A percentile compares a stretch with the other conserved stretches of the same genome.
phyloP scores from a whole-genome alignment of 2,888 invertebrate genomes.

The Lepeophtheirus nordmannii region DNA sequence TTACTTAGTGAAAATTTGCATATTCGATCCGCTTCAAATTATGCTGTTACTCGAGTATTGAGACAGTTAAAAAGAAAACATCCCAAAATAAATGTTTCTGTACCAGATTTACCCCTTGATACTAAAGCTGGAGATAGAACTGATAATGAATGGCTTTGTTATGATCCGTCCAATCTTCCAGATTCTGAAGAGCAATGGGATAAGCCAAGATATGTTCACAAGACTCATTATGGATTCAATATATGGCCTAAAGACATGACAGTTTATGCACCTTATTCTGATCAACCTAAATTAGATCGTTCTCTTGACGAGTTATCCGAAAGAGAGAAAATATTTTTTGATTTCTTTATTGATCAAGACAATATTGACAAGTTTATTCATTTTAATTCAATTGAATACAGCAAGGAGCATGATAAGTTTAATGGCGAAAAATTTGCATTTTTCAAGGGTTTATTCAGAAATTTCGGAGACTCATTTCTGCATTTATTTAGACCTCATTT shows the following conservation, averaged over 20 bases:
- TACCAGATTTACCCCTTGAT: constrained; percentile 25
- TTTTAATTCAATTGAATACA: constrained; percentile 64
- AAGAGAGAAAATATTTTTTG: constrained; percentile 48
- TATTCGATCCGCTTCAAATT: constrained; percentile 45
- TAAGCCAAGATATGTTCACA: constrained; percentile 50
- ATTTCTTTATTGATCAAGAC: constrained; percentile 49
- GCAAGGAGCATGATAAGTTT: constrained; percentile 68
- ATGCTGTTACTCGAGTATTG: constrained; percentile 25
- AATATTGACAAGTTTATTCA: constrained; percentile 54
- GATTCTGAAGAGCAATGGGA: constrained; percentile 57
- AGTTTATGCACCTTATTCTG: constrained; percentile 48
- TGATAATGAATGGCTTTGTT: constrained; percentile 60
- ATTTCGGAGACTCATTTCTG: constrained; percentile 52
- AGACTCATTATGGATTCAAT: constrained; percentile 45
- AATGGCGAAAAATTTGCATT: constrained; percentile 49
- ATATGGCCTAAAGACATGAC: constrained; percentile 42
- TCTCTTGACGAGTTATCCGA: constrained; percentile 43
- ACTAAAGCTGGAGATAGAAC: constrained; percentile 38
- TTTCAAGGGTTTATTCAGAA: constrained; percentile 61
- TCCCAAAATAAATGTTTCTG: constrained; percentile 2
- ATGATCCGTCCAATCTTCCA: constrained; percentile 45
- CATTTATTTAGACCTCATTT: constrained; percentile 49
- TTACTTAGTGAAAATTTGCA: constrained; percentile 60
- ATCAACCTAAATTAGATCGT: constrained; percentile 48
- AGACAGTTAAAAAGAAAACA: constrained; percentile 12